Percentiles rank a stretch among this genome's conserved stretches.
These are phyloP conservation scores for Acleris literana DNA, from an alignment of 2,888 invertebrate genomes.

Conservation along the genomic window DNA sequence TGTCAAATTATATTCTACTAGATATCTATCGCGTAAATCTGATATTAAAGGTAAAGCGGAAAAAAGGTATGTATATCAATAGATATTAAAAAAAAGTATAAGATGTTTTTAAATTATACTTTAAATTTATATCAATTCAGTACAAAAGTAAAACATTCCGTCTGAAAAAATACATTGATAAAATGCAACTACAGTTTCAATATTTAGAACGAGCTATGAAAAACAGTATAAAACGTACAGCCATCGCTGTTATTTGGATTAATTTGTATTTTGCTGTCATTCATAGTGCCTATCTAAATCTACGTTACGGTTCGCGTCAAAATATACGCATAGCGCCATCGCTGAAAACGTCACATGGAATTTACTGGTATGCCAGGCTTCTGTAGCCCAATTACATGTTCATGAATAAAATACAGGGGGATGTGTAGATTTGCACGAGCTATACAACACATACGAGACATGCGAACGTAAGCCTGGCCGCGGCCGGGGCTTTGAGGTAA, in stretches of 20 bases:
- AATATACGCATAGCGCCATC: conserved; percentile 26
- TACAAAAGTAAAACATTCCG: too few species aligned
- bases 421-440: too few species aligned
- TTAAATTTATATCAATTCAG: neutral
- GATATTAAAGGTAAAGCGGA: too few species aligned
- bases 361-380: neutral
- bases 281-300: neutral
- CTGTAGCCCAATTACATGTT: conserved; percentile 6
- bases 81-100: too few species aligned
- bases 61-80: too few species aligned
- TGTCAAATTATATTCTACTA: too few species aligned
- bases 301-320: neutral
- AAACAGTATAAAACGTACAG: neutral
- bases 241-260: neutral
- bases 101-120: too few species aligned
- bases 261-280: conserved; percentile 1
- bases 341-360: conserved; percentile 16
- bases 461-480: neutral
- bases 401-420: conserved; percentile 7
- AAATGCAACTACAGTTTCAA: neutral
- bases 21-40: too few species aligned
- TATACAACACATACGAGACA: neutral
- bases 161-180: neutral
- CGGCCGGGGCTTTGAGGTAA: conserved; percentile 7
- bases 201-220: too few species aligned